A percentile compares a stretch with the other conserved stretches of the same genome.
phyloP scores from a whole-genome alignment of 2,888 invertebrate species.

The Agrilus cyanescens region DNA sequence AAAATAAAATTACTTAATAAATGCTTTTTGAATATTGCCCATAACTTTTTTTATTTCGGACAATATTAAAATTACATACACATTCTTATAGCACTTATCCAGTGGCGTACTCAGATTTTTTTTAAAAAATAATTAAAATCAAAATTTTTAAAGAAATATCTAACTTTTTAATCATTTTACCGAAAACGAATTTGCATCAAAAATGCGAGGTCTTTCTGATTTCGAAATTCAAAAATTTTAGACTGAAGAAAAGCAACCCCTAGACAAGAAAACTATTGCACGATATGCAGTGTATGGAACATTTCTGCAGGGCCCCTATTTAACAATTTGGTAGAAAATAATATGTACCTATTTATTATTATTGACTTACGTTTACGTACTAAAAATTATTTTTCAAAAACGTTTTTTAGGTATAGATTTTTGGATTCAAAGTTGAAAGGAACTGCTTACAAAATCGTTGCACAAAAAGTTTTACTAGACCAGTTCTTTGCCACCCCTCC shows the following conservation, averaged over 20 bases:
- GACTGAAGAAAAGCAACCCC: constrained; percentile 29
- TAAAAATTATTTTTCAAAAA: not conserved
- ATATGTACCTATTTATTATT: not conserved
- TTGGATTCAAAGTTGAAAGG: constrained; percentile 60
- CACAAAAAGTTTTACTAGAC: constrained; percentile 60
- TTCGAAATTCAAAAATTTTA: constrained; percentile 15
- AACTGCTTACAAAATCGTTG: constrained; percentile 46
- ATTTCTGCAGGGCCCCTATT: constrained; percentile 45
- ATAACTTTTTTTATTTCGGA: no score
- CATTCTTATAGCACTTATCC: no score
- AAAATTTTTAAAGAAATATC: no score
- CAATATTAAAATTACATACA: no score
- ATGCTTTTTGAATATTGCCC: constrained; percentile 7
- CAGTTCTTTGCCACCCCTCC: constrained; percentile 68
- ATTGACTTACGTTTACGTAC: not conserved
- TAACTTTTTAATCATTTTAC: no score
- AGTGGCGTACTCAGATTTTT: no score
- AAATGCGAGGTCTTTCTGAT: not conserved
- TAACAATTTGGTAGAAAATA: constrained; percentile 45
- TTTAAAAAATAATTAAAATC: not conserved
- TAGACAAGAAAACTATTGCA: constrained; percentile 41
- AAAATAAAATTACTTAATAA: constrained; percentile 1
- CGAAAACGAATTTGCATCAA: not conserved
- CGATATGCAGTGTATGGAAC: constrained; percentile 52
- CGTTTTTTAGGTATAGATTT: constrained; percentile 62